A percentile compares a stretch with the other conserved stretches of the same genome.
These are phyloP conservation scores for Edolisoma coerulescens DNA, from an alignment of 2,113 vertebrate genomes.

Conservation along the genomic window DNA sequence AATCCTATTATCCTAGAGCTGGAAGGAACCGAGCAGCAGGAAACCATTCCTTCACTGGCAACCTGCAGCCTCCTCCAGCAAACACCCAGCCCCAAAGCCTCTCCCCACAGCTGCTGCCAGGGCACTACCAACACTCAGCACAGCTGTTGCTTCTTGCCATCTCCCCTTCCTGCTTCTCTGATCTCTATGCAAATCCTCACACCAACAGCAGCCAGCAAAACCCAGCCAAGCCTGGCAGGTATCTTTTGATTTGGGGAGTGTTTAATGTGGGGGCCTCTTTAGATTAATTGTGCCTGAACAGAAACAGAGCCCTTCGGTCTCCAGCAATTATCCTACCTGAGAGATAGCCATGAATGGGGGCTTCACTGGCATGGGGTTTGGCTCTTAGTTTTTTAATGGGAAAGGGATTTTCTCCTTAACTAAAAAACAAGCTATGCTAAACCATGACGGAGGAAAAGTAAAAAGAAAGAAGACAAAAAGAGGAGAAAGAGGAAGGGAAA, in stretches of 20 bases:
- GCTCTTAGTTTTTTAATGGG: background rate
- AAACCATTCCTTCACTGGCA: background rate
- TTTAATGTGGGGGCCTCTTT: background rate
- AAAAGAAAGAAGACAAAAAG: background rate
- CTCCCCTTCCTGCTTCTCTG: conserved; percentile 4
- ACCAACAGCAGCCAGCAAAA: background rate
- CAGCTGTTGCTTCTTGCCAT: background rate
- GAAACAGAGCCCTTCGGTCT: background rate
- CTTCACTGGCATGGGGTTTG: background rate
- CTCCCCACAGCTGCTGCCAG: background rate
- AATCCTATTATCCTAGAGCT: background rate
- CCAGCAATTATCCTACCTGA: background rate
- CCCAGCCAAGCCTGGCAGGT: background rate
- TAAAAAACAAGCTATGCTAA: too few species aligned
- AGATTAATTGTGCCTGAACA: background rate
- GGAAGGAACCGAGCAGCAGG: background rate
- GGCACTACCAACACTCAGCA: background rate
- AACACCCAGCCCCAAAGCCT: background rate
- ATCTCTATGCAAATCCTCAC: background rate
- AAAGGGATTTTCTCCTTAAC: too few species aligned
- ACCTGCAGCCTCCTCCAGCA: background rate
- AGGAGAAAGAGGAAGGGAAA: background rate
- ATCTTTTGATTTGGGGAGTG: background rate
- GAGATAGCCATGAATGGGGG: background rate
- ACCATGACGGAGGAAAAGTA: background rate